phyloP scores from a whole-genome alignment of 2,113 vertebrate species.

The Hyla sarda region DNA sequence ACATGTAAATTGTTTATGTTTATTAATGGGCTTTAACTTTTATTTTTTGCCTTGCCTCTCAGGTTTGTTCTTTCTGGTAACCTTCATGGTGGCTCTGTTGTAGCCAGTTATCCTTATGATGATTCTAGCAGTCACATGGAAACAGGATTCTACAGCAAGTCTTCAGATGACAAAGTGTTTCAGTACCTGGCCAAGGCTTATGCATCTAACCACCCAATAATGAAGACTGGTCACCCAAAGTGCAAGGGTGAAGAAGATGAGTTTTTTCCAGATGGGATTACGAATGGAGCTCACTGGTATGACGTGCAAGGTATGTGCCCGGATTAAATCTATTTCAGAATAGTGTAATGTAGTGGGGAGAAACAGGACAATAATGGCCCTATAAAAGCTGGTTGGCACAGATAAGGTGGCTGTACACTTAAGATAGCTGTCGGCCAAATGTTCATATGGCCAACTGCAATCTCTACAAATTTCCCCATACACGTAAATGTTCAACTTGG shows the following conservation, averaged over 20 bases:
- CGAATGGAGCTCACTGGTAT: conserved; percentile 94
- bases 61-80: conserved; percentile 96
- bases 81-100: conserved; percentile 92
- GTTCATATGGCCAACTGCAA: no score
- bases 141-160: conserved; percentile 83
- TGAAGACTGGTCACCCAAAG: conserved; percentile 88
- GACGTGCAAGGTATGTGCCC: conserved; percentile 84
- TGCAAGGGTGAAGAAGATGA: conserved; percentile 77
- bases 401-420: no score
- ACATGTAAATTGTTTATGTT: no score
- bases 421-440: no score
- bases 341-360: no score
- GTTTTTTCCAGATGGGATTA: conserved; percentile 90
- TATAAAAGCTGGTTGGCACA: no score
- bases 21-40: neutral
- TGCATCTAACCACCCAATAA: conserved; percentile 86
- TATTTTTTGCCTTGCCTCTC: conserved; percentile 49
- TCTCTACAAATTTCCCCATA: no score
- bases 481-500: no score
- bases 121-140: conserved; percentile 80
- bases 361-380: no score
- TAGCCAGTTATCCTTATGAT: conserved; percentile 97
- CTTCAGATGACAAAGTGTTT: conserved; percentile 89
- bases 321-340: neutral
- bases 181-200: conserved; percentile 87